These are phyloP conservation scores for Xanthorhoe spadicearia DNA, from an alignment of 2,888 invertebrate species.

Conservation along the genomic window DNA sequence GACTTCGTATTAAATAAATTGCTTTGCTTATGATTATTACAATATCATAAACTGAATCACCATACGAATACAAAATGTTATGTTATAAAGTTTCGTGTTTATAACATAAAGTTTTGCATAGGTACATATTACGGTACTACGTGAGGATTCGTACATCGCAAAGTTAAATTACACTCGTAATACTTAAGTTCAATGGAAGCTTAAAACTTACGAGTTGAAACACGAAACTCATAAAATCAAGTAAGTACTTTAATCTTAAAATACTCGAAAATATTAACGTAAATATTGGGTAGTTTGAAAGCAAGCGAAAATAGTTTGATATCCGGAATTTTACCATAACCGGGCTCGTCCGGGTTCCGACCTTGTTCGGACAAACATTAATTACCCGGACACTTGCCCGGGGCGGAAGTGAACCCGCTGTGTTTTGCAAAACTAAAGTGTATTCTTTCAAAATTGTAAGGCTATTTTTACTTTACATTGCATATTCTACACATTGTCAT, in stretches of 20 bases:
- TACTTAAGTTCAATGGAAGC: constrained; percentile 7
- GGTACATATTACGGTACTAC: constrained; percentile 15
- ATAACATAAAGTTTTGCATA: constrained; percentile 19
- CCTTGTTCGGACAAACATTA: constrained; percentile 68
- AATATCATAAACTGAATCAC: constrained; percentile 4
- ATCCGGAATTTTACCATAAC: constrained; percentile 55
- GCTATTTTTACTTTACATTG: constrained; percentile 9
- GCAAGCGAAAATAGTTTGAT: constrained; percentile 34
- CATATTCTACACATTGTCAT: not conserved
- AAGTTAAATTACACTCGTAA: constrained; percentile 12
- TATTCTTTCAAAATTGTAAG: constrained; percentile 27
- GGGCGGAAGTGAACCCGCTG: constrained; percentile 46
- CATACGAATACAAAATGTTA: constrained; percentile 5
- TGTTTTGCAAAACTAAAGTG: constrained; percentile 21
- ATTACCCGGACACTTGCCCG: constrained; percentile 68
- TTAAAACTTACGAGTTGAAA: constrained; percentile 4
- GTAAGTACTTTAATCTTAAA: constrained; percentile 7
- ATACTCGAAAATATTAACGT: constrained; percentile 7
- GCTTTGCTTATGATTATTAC: not conserved
- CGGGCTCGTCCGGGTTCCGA: constrained; percentile 59
- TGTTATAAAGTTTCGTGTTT: constrained; percentile 13
- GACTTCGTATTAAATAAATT: constrained; percentile 8
- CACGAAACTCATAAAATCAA: constrained; percentile 10
- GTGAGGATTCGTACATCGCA: constrained; percentile 17
- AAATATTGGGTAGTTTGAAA: constrained; percentile 17